Conservation (phyloP, 2,888 invertebrate species). For the Dynastes tityus region DNA sequence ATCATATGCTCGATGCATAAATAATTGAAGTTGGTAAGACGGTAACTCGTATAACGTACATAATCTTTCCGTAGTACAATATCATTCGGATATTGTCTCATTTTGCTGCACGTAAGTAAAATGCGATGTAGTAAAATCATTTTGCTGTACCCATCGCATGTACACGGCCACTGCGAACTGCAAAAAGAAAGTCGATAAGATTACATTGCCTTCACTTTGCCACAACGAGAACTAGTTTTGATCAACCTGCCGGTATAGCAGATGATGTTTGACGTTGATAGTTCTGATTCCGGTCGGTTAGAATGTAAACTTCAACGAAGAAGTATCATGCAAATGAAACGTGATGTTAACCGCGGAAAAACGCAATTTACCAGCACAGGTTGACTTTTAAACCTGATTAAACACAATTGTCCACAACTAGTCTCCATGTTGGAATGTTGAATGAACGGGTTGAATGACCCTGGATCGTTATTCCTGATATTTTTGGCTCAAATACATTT, state of each 20-base stretch:
- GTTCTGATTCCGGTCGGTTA: neutral
- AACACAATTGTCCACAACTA: neutral
- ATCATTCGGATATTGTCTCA: neutral
- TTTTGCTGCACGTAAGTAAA: neutral
- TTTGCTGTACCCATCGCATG: neutral
- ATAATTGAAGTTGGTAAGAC: no score
- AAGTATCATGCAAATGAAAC: neutral
- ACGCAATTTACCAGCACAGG: neutral
- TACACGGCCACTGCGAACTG: neutral
- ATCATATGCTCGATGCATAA: no score
- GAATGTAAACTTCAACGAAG: neutral
- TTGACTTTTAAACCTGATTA: conserved; percentile 27
- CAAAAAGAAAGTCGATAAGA: conserved; percentile 17
- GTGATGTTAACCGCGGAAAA: neutral
- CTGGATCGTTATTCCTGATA: conserved; percentile 37
- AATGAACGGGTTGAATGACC: conserved; percentile 35
- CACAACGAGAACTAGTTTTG: conserved; percentile 5
- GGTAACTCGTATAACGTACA: no score
- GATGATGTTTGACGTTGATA: conserved; percentile 4
- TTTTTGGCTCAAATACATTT: conserved; percentile 44
- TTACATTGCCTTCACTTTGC: neutral
- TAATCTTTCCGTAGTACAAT: no score
- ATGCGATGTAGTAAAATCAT: neutral
- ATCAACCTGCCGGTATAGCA: neutral
- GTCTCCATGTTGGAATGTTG: conserved; percentile 36